These are phyloP conservation scores for Eilema griseolum DNA, from an alignment of 2,888 invertebrate genomes.

Conservation along the genomic window DNA sequence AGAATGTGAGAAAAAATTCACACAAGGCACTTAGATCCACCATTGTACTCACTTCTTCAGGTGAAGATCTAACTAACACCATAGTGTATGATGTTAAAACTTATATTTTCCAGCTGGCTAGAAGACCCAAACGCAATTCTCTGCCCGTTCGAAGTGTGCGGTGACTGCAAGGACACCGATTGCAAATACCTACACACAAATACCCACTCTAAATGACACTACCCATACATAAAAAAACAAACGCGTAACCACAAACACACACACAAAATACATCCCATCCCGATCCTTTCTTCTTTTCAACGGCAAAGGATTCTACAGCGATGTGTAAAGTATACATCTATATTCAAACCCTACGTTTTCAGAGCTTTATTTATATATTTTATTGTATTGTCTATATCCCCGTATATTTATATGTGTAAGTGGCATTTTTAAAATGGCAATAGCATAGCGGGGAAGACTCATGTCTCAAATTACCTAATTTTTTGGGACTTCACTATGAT, in stretches of 20 bases:
- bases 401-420: not conserved
- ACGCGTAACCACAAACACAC: constrained; percentile 53
- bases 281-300: constrained; percentile 50
- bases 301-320: constrained; percentile 68
- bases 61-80: not conserved
- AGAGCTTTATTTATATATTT: constrained; percentile 21
- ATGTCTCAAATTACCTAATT: not conserved
- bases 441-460: not conserved
- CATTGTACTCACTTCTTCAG: not conserved
- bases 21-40: not conserved
- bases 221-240: constrained; percentile 48
- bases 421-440: not conserved
- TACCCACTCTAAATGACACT: constrained; percentile 69
- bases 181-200: constrained; percentile 84
- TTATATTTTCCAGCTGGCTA: constrained; percentile 77
- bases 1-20: too few species aligned
- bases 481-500: too few species aligned
- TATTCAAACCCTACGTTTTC: constrained; percentile 43
- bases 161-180: constrained; percentile 82
- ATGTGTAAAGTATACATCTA: constrained; percentile 81
- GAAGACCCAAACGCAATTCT: constrained; percentile 82
- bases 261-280: constrained; percentile 41
- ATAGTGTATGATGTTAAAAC: constrained; percentile 21
- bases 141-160: constrained; percentile 83
- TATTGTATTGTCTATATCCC: not conserved